phyloP scores from a whole-genome alignment of 2,113 vertebrate species.

The Hyperoodon ampullatus region DNA sequence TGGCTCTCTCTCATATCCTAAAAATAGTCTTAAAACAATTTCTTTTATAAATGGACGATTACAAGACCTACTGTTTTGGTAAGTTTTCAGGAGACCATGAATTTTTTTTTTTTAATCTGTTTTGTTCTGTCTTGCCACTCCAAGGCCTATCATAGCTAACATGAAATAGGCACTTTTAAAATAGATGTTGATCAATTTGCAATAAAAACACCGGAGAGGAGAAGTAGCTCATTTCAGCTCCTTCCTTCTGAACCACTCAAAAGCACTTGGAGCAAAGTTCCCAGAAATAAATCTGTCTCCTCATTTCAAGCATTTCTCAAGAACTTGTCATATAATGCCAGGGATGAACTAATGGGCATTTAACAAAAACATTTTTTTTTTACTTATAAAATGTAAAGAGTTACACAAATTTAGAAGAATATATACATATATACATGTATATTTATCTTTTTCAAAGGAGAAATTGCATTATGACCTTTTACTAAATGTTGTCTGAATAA shows the following conservation, averaged over 20 bases:
- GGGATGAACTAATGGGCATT: background rate
- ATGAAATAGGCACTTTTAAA: background rate
- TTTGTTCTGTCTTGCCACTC: background rate
- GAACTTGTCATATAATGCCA: background rate
- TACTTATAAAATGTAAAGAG: background rate
- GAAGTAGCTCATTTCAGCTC: background rate
- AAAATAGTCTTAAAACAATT: background rate
- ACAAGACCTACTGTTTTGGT: background rate
- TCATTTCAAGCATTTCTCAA: background rate
- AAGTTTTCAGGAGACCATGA: background rate
- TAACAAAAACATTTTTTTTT: background rate
- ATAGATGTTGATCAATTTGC: conserved; percentile 11
- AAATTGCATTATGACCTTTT: background rate
- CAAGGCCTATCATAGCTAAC: background rate
- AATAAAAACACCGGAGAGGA: background rate
- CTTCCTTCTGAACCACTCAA: background rate
- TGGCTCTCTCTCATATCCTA: background rate
- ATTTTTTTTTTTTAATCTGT: background rate
- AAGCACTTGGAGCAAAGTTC: background rate
- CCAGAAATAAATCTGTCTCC: background rate
- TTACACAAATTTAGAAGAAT: background rate
- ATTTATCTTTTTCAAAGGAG: background rate
- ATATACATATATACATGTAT: background rate
- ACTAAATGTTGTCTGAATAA: background rate
- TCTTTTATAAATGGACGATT: background rate